Conservation (phyloP, 2,797 vertebrate species). For the Chaenodraco wilsoni region DNA sequence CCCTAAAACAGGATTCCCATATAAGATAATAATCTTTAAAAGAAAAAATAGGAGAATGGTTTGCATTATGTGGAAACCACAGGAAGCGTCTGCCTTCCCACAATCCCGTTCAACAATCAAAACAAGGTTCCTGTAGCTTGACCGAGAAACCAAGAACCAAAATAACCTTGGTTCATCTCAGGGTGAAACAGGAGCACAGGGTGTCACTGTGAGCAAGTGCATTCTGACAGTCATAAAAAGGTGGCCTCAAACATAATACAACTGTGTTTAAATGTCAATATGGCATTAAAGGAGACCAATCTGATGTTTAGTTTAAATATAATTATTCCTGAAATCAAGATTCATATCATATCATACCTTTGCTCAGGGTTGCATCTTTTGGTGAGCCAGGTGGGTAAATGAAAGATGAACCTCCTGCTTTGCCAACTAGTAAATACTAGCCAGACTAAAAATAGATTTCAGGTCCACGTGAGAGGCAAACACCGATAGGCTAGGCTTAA, state of each 20-base stretch:
- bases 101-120: slow-evolving; percentile 26
- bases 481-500: not conserved
- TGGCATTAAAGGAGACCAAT: not conserved
- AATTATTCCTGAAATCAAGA: not conserved
- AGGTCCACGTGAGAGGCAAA: slow-evolving; percentile 30
- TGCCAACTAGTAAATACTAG: slow-evolving; percentile 48
- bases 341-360: slow-evolving; percentile 3
- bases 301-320: not conserved
- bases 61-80: slow-evolving; percentile 27
- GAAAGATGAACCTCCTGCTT: slow-evolving; percentile 67
- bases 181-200: slow-evolving; percentile 54
- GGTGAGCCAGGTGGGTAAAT: slow-evolving; percentile 47
- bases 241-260: not conserved
- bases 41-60: slow-evolving; percentile 26
- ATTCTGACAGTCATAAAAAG: slow-evolving; percentile 14
- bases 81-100: slow-evolving; percentile 8
- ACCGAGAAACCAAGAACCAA: slow-evolving; percentile 52
- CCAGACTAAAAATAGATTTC: slow-evolving; percentile 68
- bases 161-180: slow-evolving; percentile 61
- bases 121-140: slow-evolving; percentile 48
- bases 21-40: slow-evolving; percentile 26
- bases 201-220: not conserved
- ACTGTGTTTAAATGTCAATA: not conserved
- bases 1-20: not conserved
- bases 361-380: slow-evolving; percentile 6